Conservation (phyloP, 2,797 vertebrate species). For the Liparis tanakae region DNA sequence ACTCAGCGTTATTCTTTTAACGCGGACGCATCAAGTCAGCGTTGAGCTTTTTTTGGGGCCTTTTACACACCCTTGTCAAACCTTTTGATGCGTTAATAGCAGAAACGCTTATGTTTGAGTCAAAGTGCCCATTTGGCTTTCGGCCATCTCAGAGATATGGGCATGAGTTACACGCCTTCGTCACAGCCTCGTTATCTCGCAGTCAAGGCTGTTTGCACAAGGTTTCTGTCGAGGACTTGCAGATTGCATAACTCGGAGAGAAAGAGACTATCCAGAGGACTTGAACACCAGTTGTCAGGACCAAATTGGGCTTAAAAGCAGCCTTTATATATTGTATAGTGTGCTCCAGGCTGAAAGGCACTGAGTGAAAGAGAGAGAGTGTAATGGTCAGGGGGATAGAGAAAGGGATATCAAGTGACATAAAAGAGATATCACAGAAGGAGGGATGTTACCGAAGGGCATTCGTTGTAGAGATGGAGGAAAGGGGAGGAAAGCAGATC, state of each 20-base stretch:
- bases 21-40: background rate
- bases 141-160: slow-evolving; percentile 7
- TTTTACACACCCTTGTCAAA: background rate
- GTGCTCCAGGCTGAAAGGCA: slow-evolving; percentile 45
- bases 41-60: slow-evolving; percentile 5
- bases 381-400: slow-evolving; percentile 56
- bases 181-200: slow-evolving; percentile 12
- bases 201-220: slow-evolving; percentile 47
- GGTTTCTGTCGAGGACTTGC: slow-evolving; percentile 28
- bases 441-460: slow-evolving; percentile 65
- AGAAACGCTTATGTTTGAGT: slow-evolving; percentile 8
- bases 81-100: slow-evolving; percentile 10
- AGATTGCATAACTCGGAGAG: slow-evolving; percentile 10
- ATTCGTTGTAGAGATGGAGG: slow-evolving; percentile 55
- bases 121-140: slow-evolving; percentile 31
- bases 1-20: background rate
- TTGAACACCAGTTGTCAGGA: slow-evolving; percentile 53
- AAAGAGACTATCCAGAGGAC: slow-evolving; percentile 10
- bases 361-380: slow-evolving; percentile 36
- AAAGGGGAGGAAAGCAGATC: slow-evolving; percentile 42
- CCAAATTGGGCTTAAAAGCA: slow-evolving; percentile 69
- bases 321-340: slow-evolving; percentile 54
- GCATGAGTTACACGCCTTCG: slow-evolving; percentile 43
- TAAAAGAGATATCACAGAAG: slow-evolving; percentile 69
- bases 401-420: slow-evolving; percentile 70